A percentile compares a stretch with the other conserved stretches of the same genome.
Conservation (phyloP, 2,113 vertebrate genomes). For the Datnioides undecimradiatus region DNA sequence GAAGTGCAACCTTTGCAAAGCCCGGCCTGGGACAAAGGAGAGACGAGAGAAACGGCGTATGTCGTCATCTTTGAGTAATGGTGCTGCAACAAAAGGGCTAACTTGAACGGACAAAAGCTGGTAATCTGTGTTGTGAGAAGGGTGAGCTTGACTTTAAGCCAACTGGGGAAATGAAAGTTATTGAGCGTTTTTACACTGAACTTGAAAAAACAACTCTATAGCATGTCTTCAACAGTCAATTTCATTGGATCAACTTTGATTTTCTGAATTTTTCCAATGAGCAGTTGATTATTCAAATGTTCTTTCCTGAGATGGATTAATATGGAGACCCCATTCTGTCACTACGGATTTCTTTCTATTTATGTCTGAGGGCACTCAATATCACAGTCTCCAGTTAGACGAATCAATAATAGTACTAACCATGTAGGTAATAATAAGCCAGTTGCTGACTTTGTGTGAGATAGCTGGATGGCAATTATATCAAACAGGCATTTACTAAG, state of each 20-base stretch:
- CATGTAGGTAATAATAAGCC: conserved; percentile 44
- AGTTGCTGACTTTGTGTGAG: conserved; percentile 21
- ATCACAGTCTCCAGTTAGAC: conserved; percentile 24
- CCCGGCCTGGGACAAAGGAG: conserved; percentile 63
- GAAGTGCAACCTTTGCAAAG: conserved; percentile 82
- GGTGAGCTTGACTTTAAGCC: conserved; percentile 40
- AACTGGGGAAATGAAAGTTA: conserved; percentile 1
- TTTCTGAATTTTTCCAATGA: neutral
- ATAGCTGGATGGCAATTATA: conserved; percentile 56
- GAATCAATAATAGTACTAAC: conserved; percentile 62
- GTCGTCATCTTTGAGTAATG: conserved; percentile 80
- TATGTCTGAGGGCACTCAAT: conserved; percentile 17
- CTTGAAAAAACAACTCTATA: neutral
- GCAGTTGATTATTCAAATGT: neutral
- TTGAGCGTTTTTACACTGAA: conserved; percentile 21
- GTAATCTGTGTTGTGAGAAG: conserved; percentile 71
- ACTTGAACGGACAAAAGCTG: conserved; percentile 69
- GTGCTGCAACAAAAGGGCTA: conserved; percentile 65
- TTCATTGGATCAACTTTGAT: neutral
- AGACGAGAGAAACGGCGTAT: conserved; percentile 50
- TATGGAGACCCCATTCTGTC: neutral
- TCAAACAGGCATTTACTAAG: conserved; percentile 64
- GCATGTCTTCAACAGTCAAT: neutral
- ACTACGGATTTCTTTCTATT: neutral
- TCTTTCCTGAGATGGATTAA: neutral